Percentiles rank a stretch among this genome's conserved stretches.
These are phyloP conservation scores for Chiloscyllium punctatum DNA, from an alignment of 2,797 vertebrate genomes.

Conservation along the genomic window DNA sequence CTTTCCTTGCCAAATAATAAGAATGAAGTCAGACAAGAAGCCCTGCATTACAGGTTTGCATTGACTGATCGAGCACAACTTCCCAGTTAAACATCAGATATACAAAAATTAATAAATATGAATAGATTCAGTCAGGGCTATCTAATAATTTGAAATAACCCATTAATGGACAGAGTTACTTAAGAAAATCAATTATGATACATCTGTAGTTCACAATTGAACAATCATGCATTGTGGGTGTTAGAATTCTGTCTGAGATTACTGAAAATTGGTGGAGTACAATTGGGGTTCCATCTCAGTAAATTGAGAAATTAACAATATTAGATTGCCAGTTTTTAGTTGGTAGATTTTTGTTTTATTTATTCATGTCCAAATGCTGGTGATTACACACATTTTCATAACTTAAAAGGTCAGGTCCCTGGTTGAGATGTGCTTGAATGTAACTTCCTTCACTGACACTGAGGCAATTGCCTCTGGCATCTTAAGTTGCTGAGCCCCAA, in stretches of 20 bases:
- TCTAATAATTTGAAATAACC: neutral
- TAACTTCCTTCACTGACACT: neutral
- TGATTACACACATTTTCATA: neutral
- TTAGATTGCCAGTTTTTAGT: neutral
- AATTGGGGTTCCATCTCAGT: neutral
- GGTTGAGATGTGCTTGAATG: neutral
- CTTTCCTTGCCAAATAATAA: neutral
- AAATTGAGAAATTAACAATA: neutral
- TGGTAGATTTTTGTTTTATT: neutral
- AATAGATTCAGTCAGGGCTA: neutral
- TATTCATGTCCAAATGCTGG: too few species aligned
- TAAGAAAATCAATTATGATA: neutral
- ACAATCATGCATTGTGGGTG: neutral
- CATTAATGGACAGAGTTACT: neutral
- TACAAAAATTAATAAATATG: neutral
- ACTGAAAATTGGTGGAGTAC: neutral
- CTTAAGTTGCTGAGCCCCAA: neutral
- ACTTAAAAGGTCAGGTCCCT: neutral
- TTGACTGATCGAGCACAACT: neutral
- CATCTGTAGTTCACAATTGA: neutral
- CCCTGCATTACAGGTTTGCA: neutral
- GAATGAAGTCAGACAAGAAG: neutral
- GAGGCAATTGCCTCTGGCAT: neutral
- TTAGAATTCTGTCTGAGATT: neutral
- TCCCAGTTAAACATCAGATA: neutral